These are phyloP conservation scores for Atrina japonica DNA, from an alignment of 2,888 invertebrate species.

Conservation along the genomic window DNA sequence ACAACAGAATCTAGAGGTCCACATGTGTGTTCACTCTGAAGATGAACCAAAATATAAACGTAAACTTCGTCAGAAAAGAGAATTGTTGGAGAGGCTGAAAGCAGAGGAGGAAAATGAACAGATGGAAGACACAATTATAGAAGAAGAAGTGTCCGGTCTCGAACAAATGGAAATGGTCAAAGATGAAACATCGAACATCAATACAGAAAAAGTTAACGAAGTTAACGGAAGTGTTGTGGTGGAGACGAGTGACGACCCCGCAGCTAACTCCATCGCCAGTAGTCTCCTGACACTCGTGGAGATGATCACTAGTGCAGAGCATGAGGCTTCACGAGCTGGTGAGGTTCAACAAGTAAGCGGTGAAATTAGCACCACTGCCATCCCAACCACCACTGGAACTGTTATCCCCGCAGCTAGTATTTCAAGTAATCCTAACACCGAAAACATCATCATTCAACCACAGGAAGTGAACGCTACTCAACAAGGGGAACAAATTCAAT, in stretches of 20 bases:
- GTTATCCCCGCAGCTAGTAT: conserved; percentile 6
- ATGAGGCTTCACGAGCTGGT: conserved; percentile 19
- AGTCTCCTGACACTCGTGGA: conserved; percentile 44
- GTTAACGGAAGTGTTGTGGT: conserved; percentile 25
- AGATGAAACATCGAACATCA: background rate
- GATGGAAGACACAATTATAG: conserved; percentile 49
- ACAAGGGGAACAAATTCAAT: too few species aligned
- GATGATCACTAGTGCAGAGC: conserved; percentile 45
- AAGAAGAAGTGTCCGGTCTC: conserved; percentile 35
- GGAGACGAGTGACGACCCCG: conserved; percentile 32
- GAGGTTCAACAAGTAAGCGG: conserved; percentile 18
- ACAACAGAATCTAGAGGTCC: conserved; percentile 43
- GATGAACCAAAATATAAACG: conserved; percentile 44
- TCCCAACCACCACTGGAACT: background rate
- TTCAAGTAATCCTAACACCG: background rate
- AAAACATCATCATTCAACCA: conserved; percentile 11
- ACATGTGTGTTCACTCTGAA: conserved; percentile 48
- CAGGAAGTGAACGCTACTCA: background rate
- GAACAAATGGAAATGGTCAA: conserved; percentile 32
- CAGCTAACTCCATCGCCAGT: conserved; percentile 37
- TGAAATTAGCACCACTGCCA: conserved; percentile 9
- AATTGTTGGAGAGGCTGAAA: conserved; percentile 25
- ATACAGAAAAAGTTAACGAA: conserved; percentile 2
- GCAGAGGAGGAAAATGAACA: conserved; percentile 31
- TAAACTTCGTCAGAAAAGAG: conserved; percentile 33